Conservation (phyloP, 2,888 invertebrate species). For the Muschampia staudingeri region DNA sequence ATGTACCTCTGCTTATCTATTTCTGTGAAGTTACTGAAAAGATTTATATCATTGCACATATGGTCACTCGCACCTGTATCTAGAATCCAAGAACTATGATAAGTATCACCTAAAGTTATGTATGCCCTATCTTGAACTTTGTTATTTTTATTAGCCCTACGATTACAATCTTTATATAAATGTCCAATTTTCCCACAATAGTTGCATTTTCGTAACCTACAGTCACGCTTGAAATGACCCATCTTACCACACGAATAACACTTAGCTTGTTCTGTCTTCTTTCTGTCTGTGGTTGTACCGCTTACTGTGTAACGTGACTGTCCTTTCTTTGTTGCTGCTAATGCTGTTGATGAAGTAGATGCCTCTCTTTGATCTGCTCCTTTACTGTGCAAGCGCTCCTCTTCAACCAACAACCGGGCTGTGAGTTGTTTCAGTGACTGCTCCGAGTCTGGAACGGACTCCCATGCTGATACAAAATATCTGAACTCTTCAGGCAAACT, state of each 20-base stretch:
- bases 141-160: neutral
- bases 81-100: neutral
- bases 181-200: neutral
- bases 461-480: neutral
- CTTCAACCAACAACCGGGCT: neutral
- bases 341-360: neutral
- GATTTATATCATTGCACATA: neutral
- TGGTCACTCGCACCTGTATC: neutral
- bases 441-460: neutral
- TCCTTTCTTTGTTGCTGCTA: neutral
- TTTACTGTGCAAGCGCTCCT: neutral
- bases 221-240: neutral
- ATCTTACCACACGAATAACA: neutral
- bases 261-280: neutral
- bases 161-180: neutral
- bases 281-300: too few relatives aligned
- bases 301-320: neutral
- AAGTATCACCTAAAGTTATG: neutral
- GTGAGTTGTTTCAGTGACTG: neutral
- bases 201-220: conserved; percentile 3
- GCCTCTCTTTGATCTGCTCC: neutral
- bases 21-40: neutral
- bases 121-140: neutral
- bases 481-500: neutral
- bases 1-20: neutral